Evolutionary conservation across 2,113 vertebrate species (phyloP), one percentile per base, ranked within the genome.

Genomic region (Mobula birostris): DNA sequence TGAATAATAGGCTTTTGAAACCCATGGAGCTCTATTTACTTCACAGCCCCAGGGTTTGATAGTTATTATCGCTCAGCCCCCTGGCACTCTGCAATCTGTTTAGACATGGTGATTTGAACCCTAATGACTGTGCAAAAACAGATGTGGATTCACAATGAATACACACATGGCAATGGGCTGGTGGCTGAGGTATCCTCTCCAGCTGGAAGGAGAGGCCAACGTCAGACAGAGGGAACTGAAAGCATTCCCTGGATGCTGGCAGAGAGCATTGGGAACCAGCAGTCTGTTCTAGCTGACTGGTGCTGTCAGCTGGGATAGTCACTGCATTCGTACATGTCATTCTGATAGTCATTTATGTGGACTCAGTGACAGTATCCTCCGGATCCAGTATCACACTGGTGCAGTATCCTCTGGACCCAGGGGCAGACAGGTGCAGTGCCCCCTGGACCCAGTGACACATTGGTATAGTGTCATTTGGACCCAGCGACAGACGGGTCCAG

Each of bases 111-210:
- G 91, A 93, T 93, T 93, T 93, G 70, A 24, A 48, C 40, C 9
- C 70, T 93, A 93, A 93, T 93, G 91, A 74, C 19, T 93, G 91
- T 93, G 24, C 72, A 93, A 93, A 93, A 93, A 93, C 91, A 93
- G 91, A 93, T 93, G 91, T 93, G 68, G 29, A 56, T 11, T 74
- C 29, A 72, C 70, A 32, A 93, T 93, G 66, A 36, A 56, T 56
- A 93, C 74, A 93, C 68, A 93, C 68, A 76, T 36, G 8, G 68
- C 12, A 36, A 93, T 56, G 36, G 88, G 70, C 36, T 19, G 63
- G 56, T 90, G 29, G 27, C 63, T 56, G 36, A 56, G 36, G 32
- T 40, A 29, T 76, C 91, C 68, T 93, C 91, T 32, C 91, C 91
- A 93, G 91, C 91, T 93, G 36, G 36, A 15, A 9, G 9, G 91